Evolutionary conservation across 2,888 invertebrate genomes (phyloP).

Genomic region (Fissipunctia ypsillon): DNA sequence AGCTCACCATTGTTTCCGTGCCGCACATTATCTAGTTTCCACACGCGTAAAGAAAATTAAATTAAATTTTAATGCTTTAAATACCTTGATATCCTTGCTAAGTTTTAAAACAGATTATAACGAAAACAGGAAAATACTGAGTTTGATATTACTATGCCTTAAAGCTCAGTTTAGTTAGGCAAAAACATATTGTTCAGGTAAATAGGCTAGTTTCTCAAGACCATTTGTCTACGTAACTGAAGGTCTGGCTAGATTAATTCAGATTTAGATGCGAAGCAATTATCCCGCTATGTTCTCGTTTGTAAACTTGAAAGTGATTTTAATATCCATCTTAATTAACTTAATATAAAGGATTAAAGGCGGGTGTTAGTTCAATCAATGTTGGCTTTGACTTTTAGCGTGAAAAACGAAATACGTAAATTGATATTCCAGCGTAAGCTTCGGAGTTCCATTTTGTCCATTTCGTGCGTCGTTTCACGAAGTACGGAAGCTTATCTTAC

Average conservation of each 20-base stretch:
- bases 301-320: conserved; percentile 32
- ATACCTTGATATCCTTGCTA: not conserved
- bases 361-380: not conserved
- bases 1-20: not conserved
- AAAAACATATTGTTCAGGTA: conserved; percentile 9
- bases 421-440: not conserved
- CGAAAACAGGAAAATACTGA: not conserved
- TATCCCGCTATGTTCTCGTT: conserved; percentile 30
- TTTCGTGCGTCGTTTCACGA: not conserved
- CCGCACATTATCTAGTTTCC: not conserved
- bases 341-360: conserved; percentile 10
- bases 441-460: not conserved
- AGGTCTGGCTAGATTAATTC: conserved; percentile 21
- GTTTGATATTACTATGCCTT: not conserved
- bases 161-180: not conserved
- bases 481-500: not conserved
- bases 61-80: not conserved
- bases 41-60: not conserved
- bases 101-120: not conserved
- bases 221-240: conserved; percentile 6
- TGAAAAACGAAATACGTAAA: conserved; percentile 11
- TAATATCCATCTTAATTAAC: conserved; percentile 33
- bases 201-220: conserved; percentile 1
- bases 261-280: conserved; percentile 41
- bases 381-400: conserved; percentile 1